Conservation (phyloP, 2,113 vertebrate genomes). For the Glareola pratincola region DNA sequence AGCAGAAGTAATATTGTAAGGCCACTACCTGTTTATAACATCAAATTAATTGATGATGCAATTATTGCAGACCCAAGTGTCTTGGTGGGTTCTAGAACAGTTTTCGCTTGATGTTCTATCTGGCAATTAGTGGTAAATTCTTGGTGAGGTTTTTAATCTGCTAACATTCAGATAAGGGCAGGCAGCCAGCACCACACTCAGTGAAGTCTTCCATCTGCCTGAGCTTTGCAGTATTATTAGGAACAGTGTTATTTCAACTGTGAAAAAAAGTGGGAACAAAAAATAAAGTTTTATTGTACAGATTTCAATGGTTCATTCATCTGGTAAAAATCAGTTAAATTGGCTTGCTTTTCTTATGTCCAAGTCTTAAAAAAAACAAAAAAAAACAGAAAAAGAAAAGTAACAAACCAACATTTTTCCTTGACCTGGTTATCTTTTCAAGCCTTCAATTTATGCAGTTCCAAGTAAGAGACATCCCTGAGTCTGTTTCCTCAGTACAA, state of each 20-base stretch:
- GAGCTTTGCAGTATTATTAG: background rate
- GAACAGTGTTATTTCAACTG: background rate
- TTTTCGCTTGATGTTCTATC: background rate
- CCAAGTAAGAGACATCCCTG: background rate
- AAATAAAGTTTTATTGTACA: background rate
- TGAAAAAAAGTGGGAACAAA: background rate
- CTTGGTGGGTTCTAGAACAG: background rate
- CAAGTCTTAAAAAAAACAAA: background rate
- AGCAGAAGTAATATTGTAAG: background rate
- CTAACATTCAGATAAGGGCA: background rate
- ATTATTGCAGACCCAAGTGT: background rate
- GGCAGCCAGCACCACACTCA: slow-evolving; percentile 17
- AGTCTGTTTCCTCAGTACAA: background rate
- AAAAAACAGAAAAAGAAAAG: background rate
- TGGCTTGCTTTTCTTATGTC: background rate
- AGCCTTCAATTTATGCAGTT: background rate
- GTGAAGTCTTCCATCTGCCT: background rate
- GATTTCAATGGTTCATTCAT: background rate
- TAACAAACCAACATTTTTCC: background rate
- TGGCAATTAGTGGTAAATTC: background rate
- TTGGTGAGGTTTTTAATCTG: slow-evolving; percentile 10
- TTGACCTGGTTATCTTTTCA: background rate
- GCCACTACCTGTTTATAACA: background rate
- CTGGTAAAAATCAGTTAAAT: background rate
- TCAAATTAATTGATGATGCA: background rate